Conservation (phyloP, 2,888 invertebrate genomes). For the Xestobium rufovillosum region DNA sequence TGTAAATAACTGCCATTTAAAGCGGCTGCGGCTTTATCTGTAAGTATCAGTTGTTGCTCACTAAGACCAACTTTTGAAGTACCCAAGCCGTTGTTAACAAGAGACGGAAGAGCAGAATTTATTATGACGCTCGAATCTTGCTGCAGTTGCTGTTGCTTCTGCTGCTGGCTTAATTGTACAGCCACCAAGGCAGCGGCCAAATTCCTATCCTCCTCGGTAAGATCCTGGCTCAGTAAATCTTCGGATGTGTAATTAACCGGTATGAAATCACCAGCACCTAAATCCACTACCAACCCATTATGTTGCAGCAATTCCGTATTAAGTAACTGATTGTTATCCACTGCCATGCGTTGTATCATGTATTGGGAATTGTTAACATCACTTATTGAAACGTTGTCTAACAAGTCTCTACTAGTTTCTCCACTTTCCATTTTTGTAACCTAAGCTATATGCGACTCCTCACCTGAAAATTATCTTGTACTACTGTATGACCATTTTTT, state of each 20-base stretch:
- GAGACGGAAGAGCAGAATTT: conserved; percentile 7
- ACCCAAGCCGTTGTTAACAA: too few relatives aligned
- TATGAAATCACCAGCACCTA: conserved; percentile 40
- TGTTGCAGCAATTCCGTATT: conserved; percentile 40
- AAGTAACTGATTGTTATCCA: conserved; percentile 39
- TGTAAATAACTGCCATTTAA: conserved; percentile 34
- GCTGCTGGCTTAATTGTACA: conserved; percentile 54
- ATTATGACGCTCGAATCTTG: conserved; percentile 33
- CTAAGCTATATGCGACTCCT: too few relatives aligned
- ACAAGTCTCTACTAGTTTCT: conserved; percentile 34
- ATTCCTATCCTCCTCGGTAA: conserved; percentile 53
- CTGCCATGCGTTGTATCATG: conserved; percentile 38
- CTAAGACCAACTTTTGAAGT: conserved; percentile 26
- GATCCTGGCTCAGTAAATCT: conserved; percentile 40
- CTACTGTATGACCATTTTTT: too few relatives aligned
- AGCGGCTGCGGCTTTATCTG: conserved; percentile 28
- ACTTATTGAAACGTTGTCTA: conserved; percentile 39
- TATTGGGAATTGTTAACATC: conserved; percentile 37
- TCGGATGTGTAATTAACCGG: conserved; percentile 42
- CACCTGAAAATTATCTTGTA: too few relatives aligned
- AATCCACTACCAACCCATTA: conserved; percentile 41
- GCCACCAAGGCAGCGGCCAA: conserved; percentile 55
- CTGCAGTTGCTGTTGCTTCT: conserved; percentile 48
- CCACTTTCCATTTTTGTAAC: conserved; percentile 18
- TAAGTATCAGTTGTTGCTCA: conserved; percentile 36